Evolutionary conservation across 1,140 invertebrate species (phyloP).

Genomic region (Pentalonia nigronervosa): DNA sequence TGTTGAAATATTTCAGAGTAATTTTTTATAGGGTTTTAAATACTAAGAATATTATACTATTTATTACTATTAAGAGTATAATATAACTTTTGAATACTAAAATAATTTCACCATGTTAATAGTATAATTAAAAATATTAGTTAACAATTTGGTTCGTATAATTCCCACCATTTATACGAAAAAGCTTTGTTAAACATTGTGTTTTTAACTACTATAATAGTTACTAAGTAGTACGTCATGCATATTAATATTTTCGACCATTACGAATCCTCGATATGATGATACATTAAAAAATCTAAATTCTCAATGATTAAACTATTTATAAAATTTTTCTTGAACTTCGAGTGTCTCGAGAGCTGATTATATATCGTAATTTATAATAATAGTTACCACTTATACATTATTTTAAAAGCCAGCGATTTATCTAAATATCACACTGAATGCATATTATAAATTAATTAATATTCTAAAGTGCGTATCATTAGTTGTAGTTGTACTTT

Average conservation of each 20-base stretch:
- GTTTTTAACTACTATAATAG: not conserved
- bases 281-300: not conserved
- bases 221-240: not conserved
- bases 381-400: not conserved
- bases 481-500: not conserved
- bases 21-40: not conserved
- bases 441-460: not conserved
- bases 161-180: not conserved
- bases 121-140: too few relatives aligned
- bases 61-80: not conserved
- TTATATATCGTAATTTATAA: not conserved
- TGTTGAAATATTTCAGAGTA: not conserved
- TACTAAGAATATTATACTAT: not conserved
- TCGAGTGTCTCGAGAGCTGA: not conserved
- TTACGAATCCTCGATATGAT: not conserved
- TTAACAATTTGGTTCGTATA: not conserved
- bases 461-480: not conserved
- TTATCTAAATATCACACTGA: not conserved
- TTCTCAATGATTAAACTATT: too few relatives aligned
- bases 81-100: not conserved
- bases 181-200: not conserved
- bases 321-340: not conserved
- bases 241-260: not conserved
- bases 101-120: too few relatives aligned
- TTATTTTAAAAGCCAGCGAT: not conserved